These are phyloP conservation scores for Creontiades dilutus DNA, from an alignment of 2,888 invertebrate genomes.

Conservation along the genomic window DNA sequence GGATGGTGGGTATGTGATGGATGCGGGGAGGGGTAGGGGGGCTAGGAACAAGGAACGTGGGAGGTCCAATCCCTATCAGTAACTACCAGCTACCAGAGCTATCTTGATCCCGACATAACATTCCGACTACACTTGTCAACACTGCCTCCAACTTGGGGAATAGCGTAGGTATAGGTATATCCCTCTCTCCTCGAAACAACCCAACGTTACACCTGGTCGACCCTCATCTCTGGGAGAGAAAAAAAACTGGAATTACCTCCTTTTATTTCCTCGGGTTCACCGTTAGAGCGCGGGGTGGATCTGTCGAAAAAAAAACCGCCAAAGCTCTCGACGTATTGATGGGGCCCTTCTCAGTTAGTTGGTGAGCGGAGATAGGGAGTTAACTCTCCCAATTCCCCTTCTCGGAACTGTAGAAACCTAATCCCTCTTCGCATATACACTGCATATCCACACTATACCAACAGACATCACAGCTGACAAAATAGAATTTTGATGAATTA, in stretches of 20 bases:
- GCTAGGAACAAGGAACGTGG: slow-evolving; percentile 47
- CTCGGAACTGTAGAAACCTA: no score
- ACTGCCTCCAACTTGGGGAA: slow-evolving; percentile 34
- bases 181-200: slow-evolving; percentile 24
- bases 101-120: slow-evolving; percentile 49
- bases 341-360: slow-evolving; percentile 4
- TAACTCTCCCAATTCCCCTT: no score
- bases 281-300: background rate
- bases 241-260: slow-evolving; percentile 26
- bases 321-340: slow-evolving; percentile 16
- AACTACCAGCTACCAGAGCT: slow-evolving; percentile 48
- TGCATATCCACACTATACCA: no score
- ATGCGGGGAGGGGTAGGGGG: background rate
- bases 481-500: no score
- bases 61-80: slow-evolving; percentile 54
- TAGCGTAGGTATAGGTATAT: background rate
- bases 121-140: slow-evolving; percentile 49
- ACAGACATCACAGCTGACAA: no score
- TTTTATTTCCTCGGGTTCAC: slow-evolving; percentile 17
- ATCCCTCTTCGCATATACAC: no score
- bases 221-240: background rate
- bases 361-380: background rate
- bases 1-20: background rate
- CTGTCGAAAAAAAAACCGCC: slow-evolving; percentile 25
- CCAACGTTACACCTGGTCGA: slow-evolving; percentile 34